Evolutionary conservation across 2,797 vertebrate genomes (phyloP).

Genomic region (Pangasius mekongensis): DNA sequence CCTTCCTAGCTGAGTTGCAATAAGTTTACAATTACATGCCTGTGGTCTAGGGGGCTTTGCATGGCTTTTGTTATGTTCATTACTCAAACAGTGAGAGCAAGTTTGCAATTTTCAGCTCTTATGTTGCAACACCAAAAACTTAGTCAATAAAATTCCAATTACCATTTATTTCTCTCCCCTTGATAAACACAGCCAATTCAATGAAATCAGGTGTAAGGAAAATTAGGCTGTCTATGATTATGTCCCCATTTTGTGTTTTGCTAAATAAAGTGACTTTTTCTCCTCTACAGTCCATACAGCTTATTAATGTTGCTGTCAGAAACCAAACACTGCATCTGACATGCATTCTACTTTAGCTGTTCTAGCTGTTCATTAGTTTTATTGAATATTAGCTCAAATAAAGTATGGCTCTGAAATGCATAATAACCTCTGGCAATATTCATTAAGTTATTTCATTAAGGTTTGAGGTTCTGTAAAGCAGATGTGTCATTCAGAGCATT

Average conservation of each 20-base stretch:
- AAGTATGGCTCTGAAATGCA: neutral
- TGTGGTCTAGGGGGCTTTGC: conserved; percentile 14
- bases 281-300: neutral
- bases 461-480: neutral
- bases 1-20: neutral
- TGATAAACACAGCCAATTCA: conserved; percentile 59
- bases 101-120: conserved; percentile 2
- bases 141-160: conserved; percentile 65
- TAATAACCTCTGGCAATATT: neutral
- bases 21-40: conserved; percentile 2
- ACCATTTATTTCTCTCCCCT: conserved; percentile 59
- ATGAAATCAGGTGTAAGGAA: conserved; percentile 3
- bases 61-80: conserved; percentile 44
- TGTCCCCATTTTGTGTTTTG: neutral
- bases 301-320: neutral
- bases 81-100: conserved; percentile 6
- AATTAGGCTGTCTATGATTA: neutral
- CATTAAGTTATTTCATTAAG: neutral
- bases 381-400: neutral
- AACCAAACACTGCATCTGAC: neutral
- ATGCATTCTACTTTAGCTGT: neutral
- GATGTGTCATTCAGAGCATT: neutral
- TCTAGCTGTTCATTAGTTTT: neutral
- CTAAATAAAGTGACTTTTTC: neutral
- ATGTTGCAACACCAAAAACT: conserved; percentile 53